Evolutionary conservation across 2,888 invertebrate species (phyloP).

Genomic region (Lymantria dispar): DNA sequence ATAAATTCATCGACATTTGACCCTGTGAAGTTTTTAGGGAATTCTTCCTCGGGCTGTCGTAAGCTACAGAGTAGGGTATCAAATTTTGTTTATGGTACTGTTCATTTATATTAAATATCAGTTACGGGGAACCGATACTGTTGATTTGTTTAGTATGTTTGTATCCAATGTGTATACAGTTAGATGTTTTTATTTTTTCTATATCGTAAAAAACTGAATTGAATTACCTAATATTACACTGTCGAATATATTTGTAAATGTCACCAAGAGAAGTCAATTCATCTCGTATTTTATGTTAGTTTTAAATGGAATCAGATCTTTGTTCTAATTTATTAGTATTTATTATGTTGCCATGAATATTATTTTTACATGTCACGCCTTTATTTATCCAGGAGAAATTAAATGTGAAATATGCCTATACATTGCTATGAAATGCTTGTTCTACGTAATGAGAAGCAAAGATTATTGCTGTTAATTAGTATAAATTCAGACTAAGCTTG

Average conservation of each 20-base stretch:
- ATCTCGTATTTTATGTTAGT: neutral
- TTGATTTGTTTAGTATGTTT: slow-evolving; percentile 28
- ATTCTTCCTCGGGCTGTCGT: slow-evolving; percentile 71
- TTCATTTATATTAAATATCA: slow-evolving; percentile 35
- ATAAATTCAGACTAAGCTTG: no score
- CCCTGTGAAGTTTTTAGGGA: slow-evolving; percentile 70
- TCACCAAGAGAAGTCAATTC: neutral
- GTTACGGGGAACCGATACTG: slow-evolving; percentile 25
- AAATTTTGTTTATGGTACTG: slow-evolving; percentile 32
- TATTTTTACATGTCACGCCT: no score
- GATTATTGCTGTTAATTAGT: no score
- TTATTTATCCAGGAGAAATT: no score
- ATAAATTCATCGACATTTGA: slow-evolving; percentile 83
- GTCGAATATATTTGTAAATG: neutral
- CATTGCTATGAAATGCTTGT: no score
- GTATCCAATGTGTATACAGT: slow-evolving; percentile 18
- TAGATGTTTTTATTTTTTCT: slow-evolving; percentile 16
- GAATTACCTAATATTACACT: slow-evolving; percentile 7
- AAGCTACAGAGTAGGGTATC: slow-evolving; percentile 55
- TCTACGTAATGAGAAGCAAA: no score
- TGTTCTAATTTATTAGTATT: neutral
- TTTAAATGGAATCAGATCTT: neutral
- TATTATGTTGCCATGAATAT: neutral
- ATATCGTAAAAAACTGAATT: slow-evolving; percentile 12
- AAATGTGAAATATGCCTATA: no score